Evolutionary conservation across 2,888 invertebrate genomes (phyloP).

Genomic region (Ellobium chinense): DNA sequence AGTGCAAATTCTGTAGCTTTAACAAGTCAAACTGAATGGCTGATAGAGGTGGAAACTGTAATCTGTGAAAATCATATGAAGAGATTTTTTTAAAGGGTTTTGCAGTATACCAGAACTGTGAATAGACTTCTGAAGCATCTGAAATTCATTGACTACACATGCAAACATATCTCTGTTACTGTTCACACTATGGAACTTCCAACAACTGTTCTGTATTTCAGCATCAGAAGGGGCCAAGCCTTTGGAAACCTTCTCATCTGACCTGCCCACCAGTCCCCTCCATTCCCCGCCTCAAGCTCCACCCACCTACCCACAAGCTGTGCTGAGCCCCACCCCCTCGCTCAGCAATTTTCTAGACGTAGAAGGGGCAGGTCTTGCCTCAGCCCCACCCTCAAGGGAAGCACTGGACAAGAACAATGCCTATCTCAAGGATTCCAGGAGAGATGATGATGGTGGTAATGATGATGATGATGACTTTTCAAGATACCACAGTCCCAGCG

Average conservation of each 20-base stretch:
- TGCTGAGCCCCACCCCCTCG: slow-evolving; percentile 19
- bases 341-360: slow-evolving; percentile 32
- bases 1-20: no score
- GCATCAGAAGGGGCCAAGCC: slow-evolving; percentile 43
- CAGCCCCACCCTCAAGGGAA: neutral
- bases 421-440: neutral
- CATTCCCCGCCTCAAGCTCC: neutral
- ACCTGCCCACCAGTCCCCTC: neutral
- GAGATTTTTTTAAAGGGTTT: no score
- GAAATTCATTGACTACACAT: no score
- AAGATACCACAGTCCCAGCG: slow-evolving; percentile 8
- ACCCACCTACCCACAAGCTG: neutral
- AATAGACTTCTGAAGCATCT: no score
- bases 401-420: slow-evolving; percentile 4
- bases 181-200: no score
- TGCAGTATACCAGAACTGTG: no score
- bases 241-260: slow-evolving; percentile 35
- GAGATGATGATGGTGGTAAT: neutral
- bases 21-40: no score
- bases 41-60: no score
- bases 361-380: slow-evolving; percentile 11
- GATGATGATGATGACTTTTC: slow-evolving; percentile 13
- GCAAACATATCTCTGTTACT: no score
- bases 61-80: no score
- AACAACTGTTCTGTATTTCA: slow-evolving; percentile 3